Evolutionary conservation across 2,113 vertebrate species (phyloP), one percentile per base, ranked within the genome.

Genomic region (Peromyscus polionotus): DNA sequence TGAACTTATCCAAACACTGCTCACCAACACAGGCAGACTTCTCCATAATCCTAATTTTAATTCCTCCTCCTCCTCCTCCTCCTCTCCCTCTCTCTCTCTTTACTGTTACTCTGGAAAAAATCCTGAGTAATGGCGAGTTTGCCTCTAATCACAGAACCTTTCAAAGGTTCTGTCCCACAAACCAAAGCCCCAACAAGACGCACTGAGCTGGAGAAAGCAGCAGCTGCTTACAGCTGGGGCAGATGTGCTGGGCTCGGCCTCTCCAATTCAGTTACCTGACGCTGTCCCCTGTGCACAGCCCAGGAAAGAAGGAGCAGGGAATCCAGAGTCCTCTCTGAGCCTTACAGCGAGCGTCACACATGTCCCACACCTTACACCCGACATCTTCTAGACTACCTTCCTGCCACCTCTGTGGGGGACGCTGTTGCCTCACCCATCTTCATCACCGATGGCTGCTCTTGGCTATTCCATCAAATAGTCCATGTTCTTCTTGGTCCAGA

Each of bases 391-490:
- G 67, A 57, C 68, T 31, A 65, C 63, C 45, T 8, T 11, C 28
- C 26, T 59, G 72, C 45, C 10, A 6, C 14, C 8, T 28, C 12
- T 7, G 0, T 4, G 1, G 2, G 19, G 4, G 22, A 19, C 3
- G 26, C 33, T 5, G 33, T n/a, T 57, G 0, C 12, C 70, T 92
- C n/a, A 4, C 36, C 33, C 9, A 11, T 33, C 45, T 14, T 24
- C 2, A 33, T 1, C 12, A 10, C 24, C 28, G 19, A 6, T 0
- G 4, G 20, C 6, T 59, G 57, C 22, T 33, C 92, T 17, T n/a
- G 90, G 61, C 70, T 33, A 48, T 36, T 45, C 22, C 7, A 57
- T 42, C 90, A 81, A 42, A 70, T 70, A n/a, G 36, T 7, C 68
- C 33, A 70, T 36, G 14, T 70, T 70, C 68, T 70, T 70, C 68